Evolutionary conservation across 2,888 invertebrate species (phyloP), one percentile per base, ranked within the genome.

Genomic region (Leptarthrus brevirostris): DNA sequence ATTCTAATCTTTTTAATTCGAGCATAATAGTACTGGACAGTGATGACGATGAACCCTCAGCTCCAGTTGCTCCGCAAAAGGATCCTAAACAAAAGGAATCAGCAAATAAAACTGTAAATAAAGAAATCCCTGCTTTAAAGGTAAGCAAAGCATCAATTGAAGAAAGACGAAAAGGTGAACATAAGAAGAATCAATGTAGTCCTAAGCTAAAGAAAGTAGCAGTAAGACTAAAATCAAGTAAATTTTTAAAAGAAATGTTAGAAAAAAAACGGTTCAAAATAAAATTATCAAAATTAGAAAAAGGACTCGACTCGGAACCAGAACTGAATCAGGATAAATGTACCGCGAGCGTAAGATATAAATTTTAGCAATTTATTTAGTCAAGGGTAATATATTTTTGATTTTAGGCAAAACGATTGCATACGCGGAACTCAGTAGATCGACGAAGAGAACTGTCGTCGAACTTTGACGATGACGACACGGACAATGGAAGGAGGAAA

Each of bases 21-120:
- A 64, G 72, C 30, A 70, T 74, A 30, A 74, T 75, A 16, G 56
- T 74, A 49, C 71, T 75, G 30, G 74, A 73, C 52, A 75, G 74
- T 64, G 73, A 74, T 34, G 69, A 71, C 12, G 75, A 75, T 30
- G 66, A 24, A 30, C 22, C 40, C 34, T 18, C 58, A 36, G 16
- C 8, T 10, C 36, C 58, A 18, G 36, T 36, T 12, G n/a, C 24
- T 14, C 14, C 49, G 12, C 2, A 1, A 1, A 22, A 40, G 52
- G 10, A 52, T 12, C n/a, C 40, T 40, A 12, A 3, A 12, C 12
- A 40, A n/a, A 2, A 12, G 12, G 12, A 12, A 40, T 30, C 8
- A 6, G 12, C 40, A 40, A 40, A 40, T 12, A 12, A 12, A 40
- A 40, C 8, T 40, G n/a, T 3, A 40, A 40, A 24, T 49, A 47